These are phyloP conservation scores for Ophiothrix spiculata DNA, from an alignment of 35 echinoderm and acorn worm species.

Conservation along the genomic window DNA sequence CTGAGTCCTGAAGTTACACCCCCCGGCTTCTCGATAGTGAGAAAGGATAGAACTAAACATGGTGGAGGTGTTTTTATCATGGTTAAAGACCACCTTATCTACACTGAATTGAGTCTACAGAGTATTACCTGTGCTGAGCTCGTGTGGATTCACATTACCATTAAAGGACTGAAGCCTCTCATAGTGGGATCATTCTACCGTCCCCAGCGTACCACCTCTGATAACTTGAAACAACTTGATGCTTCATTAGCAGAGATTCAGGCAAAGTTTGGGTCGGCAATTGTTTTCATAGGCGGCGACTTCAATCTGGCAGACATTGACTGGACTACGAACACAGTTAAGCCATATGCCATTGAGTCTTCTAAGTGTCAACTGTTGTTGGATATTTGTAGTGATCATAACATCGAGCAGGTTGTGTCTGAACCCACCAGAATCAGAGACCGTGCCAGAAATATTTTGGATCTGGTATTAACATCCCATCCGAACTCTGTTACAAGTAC, in stretches of 20 bases:
- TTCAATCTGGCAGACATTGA: constrained; percentile 44
- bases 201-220: neutral
- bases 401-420: constrained; percentile 7
- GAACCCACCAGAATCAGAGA: constrained; percentile 30
- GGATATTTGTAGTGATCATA: constrained; percentile 31
- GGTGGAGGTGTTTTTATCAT: constrained; percentile 18
- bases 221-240: constrained; percentile 19
- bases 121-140: constrained; percentile 29
- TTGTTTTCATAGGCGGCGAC: constrained; percentile 9
- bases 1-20: constrained; percentile 13
- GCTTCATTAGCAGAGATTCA: too few species aligned
- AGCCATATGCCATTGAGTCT: constrained; percentile 9
- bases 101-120: neutral
- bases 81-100: constrained; percentile 23
- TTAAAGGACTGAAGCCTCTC: constrained; percentile 16
- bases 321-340: constrained; percentile 23
- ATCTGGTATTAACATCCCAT: constrained; percentile 10
- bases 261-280: too few species aligned
- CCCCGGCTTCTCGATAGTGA: neutral
- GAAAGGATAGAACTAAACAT: constrained; percentile 24
- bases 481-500: neutral
- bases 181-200: constrained; percentile 25
- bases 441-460: constrained; percentile 5
- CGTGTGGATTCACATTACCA: constrained; percentile 19
- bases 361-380: constrained; percentile 33